Evolutionary conservation across 2,113 vertebrate species (phyloP).

Genomic region (Cyrtonyx montezumae): DNA sequence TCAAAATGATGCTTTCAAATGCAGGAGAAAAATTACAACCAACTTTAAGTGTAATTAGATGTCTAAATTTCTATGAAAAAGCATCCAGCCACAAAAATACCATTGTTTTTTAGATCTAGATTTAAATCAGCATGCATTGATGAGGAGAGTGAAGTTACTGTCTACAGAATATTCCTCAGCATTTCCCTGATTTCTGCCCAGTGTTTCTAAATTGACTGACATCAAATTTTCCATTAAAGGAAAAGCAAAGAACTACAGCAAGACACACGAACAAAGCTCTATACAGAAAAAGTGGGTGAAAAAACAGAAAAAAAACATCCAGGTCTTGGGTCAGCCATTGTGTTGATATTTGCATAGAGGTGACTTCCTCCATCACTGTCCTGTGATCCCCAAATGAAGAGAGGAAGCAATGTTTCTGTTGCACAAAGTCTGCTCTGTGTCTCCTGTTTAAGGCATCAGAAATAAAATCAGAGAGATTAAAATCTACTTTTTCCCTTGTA

Average conservation of each 20-base stretch:
- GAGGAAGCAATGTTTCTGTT: not conserved
- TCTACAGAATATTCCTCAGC: not conserved
- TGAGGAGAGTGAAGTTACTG: not conserved
- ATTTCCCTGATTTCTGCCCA: slow-evolving; percentile 14
- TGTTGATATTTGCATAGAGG: not conserved
- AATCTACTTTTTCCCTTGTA: not conserved
- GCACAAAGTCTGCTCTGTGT: not conserved
- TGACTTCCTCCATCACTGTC: not conserved
- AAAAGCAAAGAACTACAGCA: not conserved
- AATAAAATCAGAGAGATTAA: not conserved
- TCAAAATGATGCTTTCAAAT: not conserved
- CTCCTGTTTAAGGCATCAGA: not conserved
- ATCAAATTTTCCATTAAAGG: not conserved
- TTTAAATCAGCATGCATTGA: not conserved
- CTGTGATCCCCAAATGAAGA: not conserved
- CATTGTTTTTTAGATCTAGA: not conserved
- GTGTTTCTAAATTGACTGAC: not conserved
- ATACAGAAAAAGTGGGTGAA: not conserved
- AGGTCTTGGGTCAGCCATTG: not conserved
- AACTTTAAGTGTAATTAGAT: not conserved
- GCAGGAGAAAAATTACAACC: fast-evolving
- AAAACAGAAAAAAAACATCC: not conserved
- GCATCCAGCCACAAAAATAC: not conserved
- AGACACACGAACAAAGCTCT: not conserved
- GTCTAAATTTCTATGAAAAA: not conserved